A percentile compares a stretch with the other conserved stretches of the same genome.
phyloP scores from a whole-genome alignment of 23 tunicate genomes.

The Ciona savignyi region DNA sequence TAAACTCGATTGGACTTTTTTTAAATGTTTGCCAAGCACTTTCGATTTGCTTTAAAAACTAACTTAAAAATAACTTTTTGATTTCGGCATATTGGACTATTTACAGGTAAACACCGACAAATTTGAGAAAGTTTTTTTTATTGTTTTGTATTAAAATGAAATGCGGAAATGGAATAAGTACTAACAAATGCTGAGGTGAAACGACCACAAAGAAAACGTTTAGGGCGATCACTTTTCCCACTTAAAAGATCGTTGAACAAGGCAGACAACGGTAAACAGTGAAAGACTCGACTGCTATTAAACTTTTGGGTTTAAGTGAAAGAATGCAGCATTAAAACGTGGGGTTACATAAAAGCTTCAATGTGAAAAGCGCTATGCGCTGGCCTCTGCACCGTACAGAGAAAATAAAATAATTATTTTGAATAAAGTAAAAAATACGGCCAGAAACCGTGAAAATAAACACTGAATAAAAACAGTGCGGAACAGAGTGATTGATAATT shows the following conservation, averaged over 20 bases:
- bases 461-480: not conserved
- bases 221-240: not conserved
- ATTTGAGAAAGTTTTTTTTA: not conserved
- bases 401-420: not conserved
- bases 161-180: not conserved
- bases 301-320: not conserved
- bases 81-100: too few relatives aligned
- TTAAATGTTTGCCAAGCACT: too few relatives aligned
- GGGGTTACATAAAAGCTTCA: not conserved
- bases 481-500: not conserved
- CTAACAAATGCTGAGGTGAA: not conserved
- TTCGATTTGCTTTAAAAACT: too few relatives aligned
- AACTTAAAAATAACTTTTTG: too few relatives aligned
- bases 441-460: not conserved
- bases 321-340: not conserved
- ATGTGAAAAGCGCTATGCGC: not conserved
- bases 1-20: too few relatives aligned
- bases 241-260: not conserved
- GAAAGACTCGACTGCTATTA: not conserved
- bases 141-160: not conserved
- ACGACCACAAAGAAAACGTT: not conserved
- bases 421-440: not conserved
- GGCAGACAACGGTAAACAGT: slow-evolving; percentile 1
- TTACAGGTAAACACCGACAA: too few relatives aligned
- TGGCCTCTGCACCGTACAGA: not conserved